phyloP scores from a whole-genome alignment of 92 coral and sea anemone genomes.

The Micromussa lordhowensis region DNA sequence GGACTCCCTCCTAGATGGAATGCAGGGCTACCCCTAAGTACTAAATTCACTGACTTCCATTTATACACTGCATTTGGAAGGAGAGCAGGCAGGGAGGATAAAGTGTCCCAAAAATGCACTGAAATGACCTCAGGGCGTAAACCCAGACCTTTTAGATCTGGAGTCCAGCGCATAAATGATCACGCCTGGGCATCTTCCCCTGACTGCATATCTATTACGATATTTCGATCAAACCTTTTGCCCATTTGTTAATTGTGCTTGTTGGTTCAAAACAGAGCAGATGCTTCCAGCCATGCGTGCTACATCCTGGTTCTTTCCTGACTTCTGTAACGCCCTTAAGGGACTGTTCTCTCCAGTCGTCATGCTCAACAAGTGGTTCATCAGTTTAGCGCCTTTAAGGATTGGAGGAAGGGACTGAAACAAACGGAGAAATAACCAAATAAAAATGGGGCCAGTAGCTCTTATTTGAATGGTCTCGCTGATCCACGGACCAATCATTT shows the following conservation, averaged over 20 bases:
- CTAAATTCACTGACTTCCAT: too few species aligned
- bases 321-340: constrained; percentile 50
- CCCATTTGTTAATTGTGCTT: constrained; percentile 15
- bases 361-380: constrained; percentile 57
- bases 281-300: constrained; percentile 56
- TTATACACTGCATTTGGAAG: too few species aligned
- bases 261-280: constrained; percentile 70
- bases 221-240: constrained; percentile 3
- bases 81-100: too few species aligned
- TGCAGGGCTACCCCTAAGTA: too few species aligned
- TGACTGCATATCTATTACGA: neutral
- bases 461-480: too few species aligned
- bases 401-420: constrained; percentile 68
- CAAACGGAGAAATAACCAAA: neutral
- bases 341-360: constrained; percentile 57
- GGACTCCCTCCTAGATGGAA: too few species aligned
- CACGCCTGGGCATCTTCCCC: neutral
- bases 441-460: neutral
- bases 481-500: too few species aligned
- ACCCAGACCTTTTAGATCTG: too few species aligned
- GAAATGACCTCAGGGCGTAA: too few species aligned
- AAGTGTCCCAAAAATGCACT: too few species aligned
- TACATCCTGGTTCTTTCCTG: constrained; percentile 69
- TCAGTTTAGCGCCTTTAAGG: constrained; percentile 48
- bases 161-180: too few species aligned